Conservation (phyloP, 1,140 invertebrate species). For the Lycorma delicatula region DNA sequence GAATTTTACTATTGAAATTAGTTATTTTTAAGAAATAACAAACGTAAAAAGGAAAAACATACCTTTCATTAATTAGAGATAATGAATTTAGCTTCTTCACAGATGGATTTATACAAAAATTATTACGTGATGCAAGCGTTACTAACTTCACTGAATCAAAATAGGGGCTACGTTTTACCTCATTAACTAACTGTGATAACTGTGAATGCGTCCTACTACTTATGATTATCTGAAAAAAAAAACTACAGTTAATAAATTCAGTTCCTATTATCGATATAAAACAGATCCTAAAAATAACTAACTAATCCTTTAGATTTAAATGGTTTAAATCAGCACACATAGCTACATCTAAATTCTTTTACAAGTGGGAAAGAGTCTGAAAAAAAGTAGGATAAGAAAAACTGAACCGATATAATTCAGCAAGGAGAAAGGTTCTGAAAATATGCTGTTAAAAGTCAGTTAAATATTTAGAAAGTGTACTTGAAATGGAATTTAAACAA, state of each 20-base stretch:
- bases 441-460: too few species aligned
- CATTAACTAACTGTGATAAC: slow-evolving; percentile 84
- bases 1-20: too few species aligned
- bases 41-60: slow-evolving; percentile 20
- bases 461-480: too few species aligned
- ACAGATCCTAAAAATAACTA: not conserved
- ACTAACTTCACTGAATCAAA: slow-evolving; percentile 61
- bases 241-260: not conserved
- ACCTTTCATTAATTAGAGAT: slow-evolving; percentile 85
- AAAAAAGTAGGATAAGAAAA: too few species aligned
- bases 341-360: too few species aligned
- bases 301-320: not conserved
- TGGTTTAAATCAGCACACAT: too few species aligned
- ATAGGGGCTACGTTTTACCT: slow-evolving; percentile 80
- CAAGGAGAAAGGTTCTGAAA: too few species aligned
- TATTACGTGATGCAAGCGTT: slow-evolving; percentile 83
- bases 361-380: too few species aligned
- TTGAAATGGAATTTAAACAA: too few species aligned
- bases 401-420: too few species aligned
- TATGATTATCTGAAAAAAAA: slow-evolving; percentile 71
- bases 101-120: slow-evolving; percentile 81
- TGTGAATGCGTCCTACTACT: slow-evolving; percentile 96
- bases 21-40: too few species aligned
- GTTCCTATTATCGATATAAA: not conserved
- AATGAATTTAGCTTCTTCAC: slow-evolving; percentile 68